Conservation (phyloP, 2,797 vertebrate species). For the Steatocranus sp. region DNA sequence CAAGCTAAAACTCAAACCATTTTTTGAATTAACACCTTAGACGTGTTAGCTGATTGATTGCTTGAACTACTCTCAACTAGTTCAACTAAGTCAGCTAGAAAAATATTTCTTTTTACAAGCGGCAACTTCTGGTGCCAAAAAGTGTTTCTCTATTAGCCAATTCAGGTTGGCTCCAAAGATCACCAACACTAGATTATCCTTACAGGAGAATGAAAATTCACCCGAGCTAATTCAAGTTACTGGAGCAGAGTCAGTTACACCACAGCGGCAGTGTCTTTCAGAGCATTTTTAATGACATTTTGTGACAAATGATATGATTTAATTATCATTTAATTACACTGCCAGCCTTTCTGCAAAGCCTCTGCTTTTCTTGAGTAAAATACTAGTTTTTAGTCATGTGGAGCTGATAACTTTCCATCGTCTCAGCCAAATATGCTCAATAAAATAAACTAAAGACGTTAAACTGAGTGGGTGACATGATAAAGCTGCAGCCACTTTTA, state of each 20-base stretch:
- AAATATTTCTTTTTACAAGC: not conserved
- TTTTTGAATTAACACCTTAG: not conserved
- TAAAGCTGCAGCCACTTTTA: not conserved
- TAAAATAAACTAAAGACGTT: not conserved
- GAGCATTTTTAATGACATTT: not conserved
- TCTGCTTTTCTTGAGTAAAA: not conserved
- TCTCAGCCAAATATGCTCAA: not conserved
- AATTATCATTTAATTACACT: not conserved
- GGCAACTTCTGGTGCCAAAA: not conserved
- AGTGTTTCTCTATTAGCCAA: not conserved
- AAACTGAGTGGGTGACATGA: not conserved
- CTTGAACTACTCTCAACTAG: not conserved
- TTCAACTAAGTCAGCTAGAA: not conserved
- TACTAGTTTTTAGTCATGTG: not conserved
- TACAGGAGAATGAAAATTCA: not conserved
- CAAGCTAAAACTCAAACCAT: not conserved
- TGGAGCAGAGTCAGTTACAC: not conserved
- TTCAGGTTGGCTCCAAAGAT: not conserved
- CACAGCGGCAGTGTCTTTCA: not conserved
- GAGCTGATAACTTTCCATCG: not conserved
- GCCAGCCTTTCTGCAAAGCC: not conserved
- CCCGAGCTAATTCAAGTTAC: not conserved
- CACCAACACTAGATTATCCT: not conserved
- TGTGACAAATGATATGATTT: not conserved
- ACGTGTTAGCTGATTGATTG: not conserved